Conservation (phyloP, 2,113 vertebrate genomes). For the Rattus rattus region DNA sequence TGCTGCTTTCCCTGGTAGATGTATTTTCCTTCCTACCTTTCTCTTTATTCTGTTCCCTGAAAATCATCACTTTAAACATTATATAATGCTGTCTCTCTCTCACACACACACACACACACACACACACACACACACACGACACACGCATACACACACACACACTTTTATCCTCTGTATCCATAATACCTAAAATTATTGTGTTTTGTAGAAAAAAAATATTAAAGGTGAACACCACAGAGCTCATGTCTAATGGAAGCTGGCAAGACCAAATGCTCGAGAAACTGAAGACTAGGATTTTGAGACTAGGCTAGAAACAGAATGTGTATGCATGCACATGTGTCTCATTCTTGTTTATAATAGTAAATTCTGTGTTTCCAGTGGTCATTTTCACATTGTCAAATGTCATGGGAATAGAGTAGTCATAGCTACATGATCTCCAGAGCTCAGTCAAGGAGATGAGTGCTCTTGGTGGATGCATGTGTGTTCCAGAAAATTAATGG, state of each 20-base stretch:
- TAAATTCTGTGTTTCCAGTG: slow-evolving; percentile 64
- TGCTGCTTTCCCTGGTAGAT: background rate
- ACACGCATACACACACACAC: background rate
- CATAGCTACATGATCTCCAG: slow-evolving; percentile 74
- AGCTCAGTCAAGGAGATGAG: slow-evolving; percentile 45
- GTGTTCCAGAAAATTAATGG: slow-evolving; percentile 66
- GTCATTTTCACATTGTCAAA: slow-evolving; percentile 58
- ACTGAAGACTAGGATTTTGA: slow-evolving; percentile 65
- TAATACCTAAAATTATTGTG: background rate
- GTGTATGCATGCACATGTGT: slow-evolving; percentile 57
- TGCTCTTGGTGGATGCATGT: background rate
- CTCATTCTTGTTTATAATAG: slow-evolving; percentile 69
- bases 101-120: too few relatives aligned
- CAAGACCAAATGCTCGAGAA: slow-evolving; percentile 60
- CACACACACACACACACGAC: too few relatives aligned
- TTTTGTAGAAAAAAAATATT: background rate
- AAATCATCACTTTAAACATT: background rate
- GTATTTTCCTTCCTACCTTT: background rate
- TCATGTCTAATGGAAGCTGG: slow-evolving; percentile 72
- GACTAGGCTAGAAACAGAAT: slow-evolving; percentile 54
- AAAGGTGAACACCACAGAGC: slow-evolving; percentile 70
- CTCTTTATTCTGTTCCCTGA: background rate
- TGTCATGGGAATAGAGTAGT: slow-evolving; percentile 77
- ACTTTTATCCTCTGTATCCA: background rate
- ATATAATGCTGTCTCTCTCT: background rate